phyloP scores from a whole-genome alignment of 2,888 invertebrate species.

The Spisula subtruncata region DNA sequence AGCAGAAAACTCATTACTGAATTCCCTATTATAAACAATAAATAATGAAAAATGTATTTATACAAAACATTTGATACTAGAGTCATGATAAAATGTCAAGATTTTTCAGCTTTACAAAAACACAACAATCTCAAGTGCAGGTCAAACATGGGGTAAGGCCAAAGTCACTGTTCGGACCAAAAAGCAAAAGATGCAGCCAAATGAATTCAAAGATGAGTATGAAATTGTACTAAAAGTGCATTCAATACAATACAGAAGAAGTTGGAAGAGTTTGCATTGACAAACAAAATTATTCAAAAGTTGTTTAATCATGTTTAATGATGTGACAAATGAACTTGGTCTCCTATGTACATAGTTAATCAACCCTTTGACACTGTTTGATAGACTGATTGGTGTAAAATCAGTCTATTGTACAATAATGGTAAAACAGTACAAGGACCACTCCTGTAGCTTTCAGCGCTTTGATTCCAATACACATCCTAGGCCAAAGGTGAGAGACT shows the following conservation, averaged over 20 bases:
- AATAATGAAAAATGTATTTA: conserved; percentile 21
- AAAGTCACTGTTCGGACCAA: background rate
- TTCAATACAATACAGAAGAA: no score
- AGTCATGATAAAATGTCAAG: conserved; percentile 18
- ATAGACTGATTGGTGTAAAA: no score
- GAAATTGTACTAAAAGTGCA: no score
- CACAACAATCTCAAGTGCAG: background rate
- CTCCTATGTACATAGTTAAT: no score
- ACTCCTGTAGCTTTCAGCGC: background rate
- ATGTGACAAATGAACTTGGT: no score
- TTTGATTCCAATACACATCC: background rate
- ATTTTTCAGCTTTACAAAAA: background rate
- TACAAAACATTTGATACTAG: conserved; percentile 12
- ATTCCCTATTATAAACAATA: conserved; percentile 19
- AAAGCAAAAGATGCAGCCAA: background rate
- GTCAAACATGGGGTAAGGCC: background rate
- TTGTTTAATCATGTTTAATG: no score
- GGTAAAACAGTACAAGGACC: no score
- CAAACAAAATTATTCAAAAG: no score
- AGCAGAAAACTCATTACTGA: background rate
- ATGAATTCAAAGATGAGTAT: no score
- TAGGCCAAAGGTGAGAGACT: background rate
- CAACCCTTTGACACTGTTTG: no score
- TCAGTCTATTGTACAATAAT: no score
- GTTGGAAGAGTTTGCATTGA: no score